A percentile compares a stretch with the other conserved stretches of the same genome.
Conservation (phyloP, 1,140 invertebrate genomes). For the Bombus confusus region DNA sequence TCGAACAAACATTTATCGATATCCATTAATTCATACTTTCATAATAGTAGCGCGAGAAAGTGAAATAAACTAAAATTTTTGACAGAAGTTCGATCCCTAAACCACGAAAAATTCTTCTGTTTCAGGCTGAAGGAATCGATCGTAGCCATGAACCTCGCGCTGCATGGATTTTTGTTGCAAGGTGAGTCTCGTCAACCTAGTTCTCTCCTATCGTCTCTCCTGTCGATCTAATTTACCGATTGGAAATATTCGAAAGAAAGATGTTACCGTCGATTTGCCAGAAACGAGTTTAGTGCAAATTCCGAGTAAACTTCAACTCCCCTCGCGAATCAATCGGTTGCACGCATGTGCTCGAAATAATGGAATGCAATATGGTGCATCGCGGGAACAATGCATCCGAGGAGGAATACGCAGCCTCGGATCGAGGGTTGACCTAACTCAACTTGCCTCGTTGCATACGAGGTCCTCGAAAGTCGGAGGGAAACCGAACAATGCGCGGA, state of each 20-base stretch:
- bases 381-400: constrained; percentile 35
- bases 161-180: constrained; percentile 82
- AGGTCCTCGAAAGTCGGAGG: constrained; percentile 37
- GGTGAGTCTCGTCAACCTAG: constrained; percentile 66
- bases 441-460: constrained; percentile 42
- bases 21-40: no score
- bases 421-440: constrained; percentile 49
- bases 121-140: constrained; percentile 73
- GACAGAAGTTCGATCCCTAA: not conserved
- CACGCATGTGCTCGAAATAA: constrained; percentile 41
- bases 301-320: not conserved
- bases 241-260: not conserved
- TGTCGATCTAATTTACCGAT: no score
- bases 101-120: constrained; percentile 42
- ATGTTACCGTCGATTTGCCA: not conserved
- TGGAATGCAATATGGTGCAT: constrained; percentile 53
- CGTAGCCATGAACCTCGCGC: constrained; percentile 82
- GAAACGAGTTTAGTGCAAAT: not conserved
- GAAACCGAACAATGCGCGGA: constrained; percentile 39
- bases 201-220: no score
- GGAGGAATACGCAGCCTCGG: constrained; percentile 17
- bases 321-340: not conserved
- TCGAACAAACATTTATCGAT: no score
- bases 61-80: not conserved
- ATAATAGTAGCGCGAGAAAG: no score